Evolutionary conservation across 23 tunicate species (phyloP).

Genomic region (Diplosoma virens): DNA sequence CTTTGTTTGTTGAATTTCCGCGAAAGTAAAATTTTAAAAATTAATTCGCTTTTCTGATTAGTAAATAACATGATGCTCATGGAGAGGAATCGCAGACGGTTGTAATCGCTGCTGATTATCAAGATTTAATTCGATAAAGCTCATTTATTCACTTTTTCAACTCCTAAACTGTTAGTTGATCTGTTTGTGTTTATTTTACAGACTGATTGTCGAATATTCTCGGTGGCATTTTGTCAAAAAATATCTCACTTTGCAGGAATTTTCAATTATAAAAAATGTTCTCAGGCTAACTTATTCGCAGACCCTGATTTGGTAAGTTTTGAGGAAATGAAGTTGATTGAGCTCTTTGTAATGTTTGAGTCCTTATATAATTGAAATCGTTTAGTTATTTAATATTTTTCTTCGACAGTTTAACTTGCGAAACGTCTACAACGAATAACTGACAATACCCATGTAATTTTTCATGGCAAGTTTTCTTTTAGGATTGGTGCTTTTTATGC

Average conservation of each 20-base stretch:
- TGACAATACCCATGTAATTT: background rate
- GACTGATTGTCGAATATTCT: conserved; percentile 31
- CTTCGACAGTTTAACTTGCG: too few species aligned
- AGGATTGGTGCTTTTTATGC: conserved; percentile 96
- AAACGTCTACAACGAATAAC: background rate
- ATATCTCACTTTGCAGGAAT: conserved; percentile 61
- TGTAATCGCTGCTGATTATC: too few species aligned
- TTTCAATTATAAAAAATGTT: conserved; percentile 69
- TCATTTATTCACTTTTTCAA: too few species aligned
- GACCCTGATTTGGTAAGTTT: conserved; percentile 80
- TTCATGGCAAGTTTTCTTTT: background rate
- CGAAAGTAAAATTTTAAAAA: too few species aligned
- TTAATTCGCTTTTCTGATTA: too few species aligned
- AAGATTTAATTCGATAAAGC: too few species aligned
- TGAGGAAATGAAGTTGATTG: background rate
- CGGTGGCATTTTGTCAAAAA: conserved; percentile 10
- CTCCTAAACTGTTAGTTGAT: too few species aligned
- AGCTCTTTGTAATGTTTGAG: too few species aligned
- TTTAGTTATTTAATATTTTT: too few species aligned
- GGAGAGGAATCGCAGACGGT: too few species aligned
- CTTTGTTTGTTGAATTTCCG: conserved; percentile 89
- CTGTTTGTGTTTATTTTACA: conserved; percentile 9
- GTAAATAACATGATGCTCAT: too few species aligned
- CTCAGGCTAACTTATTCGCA: conserved; percentile 82
- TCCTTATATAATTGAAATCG: too few species aligned